Evolutionary conservation across 1,140 invertebrate species (phyloP), one percentile per base, ranked within the genome.

Genomic region (Zaprionus inermis): DNA sequence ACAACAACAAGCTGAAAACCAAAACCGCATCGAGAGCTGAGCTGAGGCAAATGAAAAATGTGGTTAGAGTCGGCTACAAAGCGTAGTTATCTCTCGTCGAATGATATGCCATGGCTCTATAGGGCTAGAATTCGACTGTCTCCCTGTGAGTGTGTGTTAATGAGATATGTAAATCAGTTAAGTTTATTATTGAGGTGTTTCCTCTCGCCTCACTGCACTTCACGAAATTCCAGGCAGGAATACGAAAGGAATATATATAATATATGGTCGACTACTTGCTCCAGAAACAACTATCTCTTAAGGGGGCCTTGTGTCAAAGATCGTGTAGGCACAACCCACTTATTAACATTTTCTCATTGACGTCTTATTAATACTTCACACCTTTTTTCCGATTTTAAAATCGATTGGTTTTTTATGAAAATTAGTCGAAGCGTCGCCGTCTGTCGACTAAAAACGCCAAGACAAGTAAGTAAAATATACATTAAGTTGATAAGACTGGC

Each of bases 341-440:
- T 88, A 83, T 83, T 89, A 84, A 89, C 84, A 89, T 89, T 89
- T 89, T 84, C 78, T 71, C 78, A 75, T 89, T 89, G 80, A 89
- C 84, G 88, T 89, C 84, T 89, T 89, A 89, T 89, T 89, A 89
- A 89, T 89, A 89, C 84, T 89, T 89, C 84, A 89, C 84, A 89
- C 84, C 85, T 89, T 84, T 80, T 80, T 76, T 81, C 70, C 67
- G 84, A 66, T 59, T 72, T 75, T 59, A 58, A 89, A 89, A 89
- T 89, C 84, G 84, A 89, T 89, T 79, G 84, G 49, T 89, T 76
- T 89, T 89, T 89, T 89, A 89, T 89, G 78, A 81, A 89, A 89
- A 89, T 89, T 89, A 89, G 84, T 89, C 78, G 72, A 88, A 72
- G 70, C 79, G 79, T 52, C 66, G 75, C 16, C 59, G 60, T 18